These are phyloP conservation scores for Tympanoctomys barrerae DNA, from an alignment of 2,797 vertebrate genomes.

Conservation along the genomic window DNA sequence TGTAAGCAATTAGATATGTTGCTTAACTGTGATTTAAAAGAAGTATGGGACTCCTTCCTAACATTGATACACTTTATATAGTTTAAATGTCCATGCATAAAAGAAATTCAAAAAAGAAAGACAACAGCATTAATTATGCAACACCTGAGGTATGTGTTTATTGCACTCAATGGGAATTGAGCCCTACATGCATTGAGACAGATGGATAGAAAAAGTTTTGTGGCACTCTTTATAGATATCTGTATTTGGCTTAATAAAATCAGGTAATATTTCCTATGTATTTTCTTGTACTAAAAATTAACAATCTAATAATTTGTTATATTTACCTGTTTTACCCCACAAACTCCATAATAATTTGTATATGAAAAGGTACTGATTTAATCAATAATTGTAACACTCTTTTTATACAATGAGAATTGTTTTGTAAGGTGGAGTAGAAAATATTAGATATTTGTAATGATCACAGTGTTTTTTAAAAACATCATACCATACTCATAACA, in stretches of 20 bases:
- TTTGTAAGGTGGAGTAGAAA: neutral
- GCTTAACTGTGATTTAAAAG: constrained; percentile 31
- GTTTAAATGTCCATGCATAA: neutral
- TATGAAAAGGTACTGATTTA: neutral
- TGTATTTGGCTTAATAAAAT: constrained; percentile 17
- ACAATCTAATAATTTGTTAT: neutral
- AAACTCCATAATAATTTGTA: neutral
- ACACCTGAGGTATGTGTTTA: neutral
- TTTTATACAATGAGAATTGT: neutral
- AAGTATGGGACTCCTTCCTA: neutral
- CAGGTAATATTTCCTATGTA: neutral
- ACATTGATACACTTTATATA: neutral
- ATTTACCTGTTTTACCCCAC: neutral
- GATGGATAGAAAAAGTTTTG: neutral
- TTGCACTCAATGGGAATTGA: neutral
- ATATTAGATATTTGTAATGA: neutral
- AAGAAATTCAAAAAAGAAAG: neutral
- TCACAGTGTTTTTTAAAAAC: neutral
- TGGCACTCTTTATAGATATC: neutral
- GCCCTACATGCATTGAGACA: neutral
- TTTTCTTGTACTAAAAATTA: neutral
- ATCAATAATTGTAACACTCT: fast-evolving
- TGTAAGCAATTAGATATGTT: neutral
- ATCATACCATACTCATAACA: neutral
- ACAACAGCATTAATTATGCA: neutral